Evolutionary conservation across 2,797 vertebrate species (phyloP).

Genomic region (Buphagus erythrorhynchus): DNA sequence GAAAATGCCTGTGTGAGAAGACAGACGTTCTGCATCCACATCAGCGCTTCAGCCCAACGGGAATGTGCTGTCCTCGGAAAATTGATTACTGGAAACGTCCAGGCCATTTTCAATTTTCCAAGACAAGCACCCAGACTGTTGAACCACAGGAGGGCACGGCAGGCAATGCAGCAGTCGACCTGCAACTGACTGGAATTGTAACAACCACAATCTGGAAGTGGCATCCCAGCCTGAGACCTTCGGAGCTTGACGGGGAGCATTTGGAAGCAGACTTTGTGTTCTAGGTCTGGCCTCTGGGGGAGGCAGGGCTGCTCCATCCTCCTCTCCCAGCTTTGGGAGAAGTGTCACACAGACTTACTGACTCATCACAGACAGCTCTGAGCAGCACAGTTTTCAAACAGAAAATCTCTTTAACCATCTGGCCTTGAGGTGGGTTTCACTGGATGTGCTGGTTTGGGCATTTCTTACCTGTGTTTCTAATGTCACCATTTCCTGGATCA

Average conservation of each 20-base stretch:
- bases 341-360: background rate
- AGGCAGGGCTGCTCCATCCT: background rate
- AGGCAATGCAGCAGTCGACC: background rate
- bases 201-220: conserved; percentile 1
- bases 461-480: background rate
- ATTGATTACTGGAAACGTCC: background rate
- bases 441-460: background rate
- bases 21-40: background rate
- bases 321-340: background rate
- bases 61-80: conserved; percentile 26
- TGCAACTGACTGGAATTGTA: conserved; percentile 43
- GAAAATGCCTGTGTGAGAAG: conserved; percentile 42
- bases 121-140: background rate
- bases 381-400: background rate
- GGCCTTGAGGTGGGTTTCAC: background rate
- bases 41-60: background rate
- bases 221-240: background rate
- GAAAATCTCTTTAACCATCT: background rate
- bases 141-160: background rate
- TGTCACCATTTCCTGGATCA: background rate
- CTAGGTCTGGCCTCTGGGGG: background rate
- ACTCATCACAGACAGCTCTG: background rate
- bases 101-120: background rate
- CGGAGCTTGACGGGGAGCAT: background rate
- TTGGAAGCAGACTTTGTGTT: background rate